Evolutionary conservation across 2,888 invertebrate genomes (phyloP).

Genomic region (Argyresthia albistria): DNA sequence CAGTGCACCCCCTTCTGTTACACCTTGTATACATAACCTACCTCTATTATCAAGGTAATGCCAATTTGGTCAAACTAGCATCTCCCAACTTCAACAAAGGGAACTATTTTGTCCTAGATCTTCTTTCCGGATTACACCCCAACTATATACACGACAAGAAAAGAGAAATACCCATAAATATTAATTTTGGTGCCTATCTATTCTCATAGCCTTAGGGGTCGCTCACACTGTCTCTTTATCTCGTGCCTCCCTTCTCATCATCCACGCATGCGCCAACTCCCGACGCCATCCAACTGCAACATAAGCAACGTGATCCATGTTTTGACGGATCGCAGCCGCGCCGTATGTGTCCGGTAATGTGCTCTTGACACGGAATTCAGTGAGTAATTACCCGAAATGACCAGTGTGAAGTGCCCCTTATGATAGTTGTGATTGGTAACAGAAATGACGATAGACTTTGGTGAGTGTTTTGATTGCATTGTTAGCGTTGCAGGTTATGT

Average conservation of each 20-base stretch:
- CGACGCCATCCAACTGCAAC: slow-evolving; percentile 63
- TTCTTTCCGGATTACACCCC: too few species aligned
- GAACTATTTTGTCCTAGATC: too few species aligned
- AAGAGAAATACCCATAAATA: slow-evolving; percentile 10
- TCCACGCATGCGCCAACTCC: slow-evolving; percentile 59
- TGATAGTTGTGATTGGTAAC: slow-evolving; percentile 34
- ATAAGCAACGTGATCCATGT: slow-evolving; percentile 38
- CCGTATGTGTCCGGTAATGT: slow-evolving; percentile 43
- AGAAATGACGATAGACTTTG: neutral
- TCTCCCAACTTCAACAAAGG: too few species aligned
- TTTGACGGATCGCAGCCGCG: slow-evolving; percentile 53
- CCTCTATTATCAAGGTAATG: too few species aligned
- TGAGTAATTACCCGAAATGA: slow-evolving; percentile 18
- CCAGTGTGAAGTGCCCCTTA: slow-evolving; percentile 49
- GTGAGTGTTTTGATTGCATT: slow-evolving; percentile 8
- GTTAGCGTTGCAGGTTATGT: slow-evolving; percentile 20
- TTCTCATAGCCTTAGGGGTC: neutral
- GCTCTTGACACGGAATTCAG: slow-evolving; percentile 59
- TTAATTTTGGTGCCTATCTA: slow-evolving; percentile 9
- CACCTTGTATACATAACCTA: too few species aligned
- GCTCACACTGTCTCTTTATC: slow-evolving; percentile 1
- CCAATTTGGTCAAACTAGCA: too few species aligned
- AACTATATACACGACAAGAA: too few species aligned
- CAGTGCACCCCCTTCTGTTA: too few species aligned
- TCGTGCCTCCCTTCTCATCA: neutral